Evolutionary conservation across 2,888 invertebrate species (phyloP), one percentile per base, ranked within the genome.

Genomic region (Drosophila pseudotakahashii): DNA sequence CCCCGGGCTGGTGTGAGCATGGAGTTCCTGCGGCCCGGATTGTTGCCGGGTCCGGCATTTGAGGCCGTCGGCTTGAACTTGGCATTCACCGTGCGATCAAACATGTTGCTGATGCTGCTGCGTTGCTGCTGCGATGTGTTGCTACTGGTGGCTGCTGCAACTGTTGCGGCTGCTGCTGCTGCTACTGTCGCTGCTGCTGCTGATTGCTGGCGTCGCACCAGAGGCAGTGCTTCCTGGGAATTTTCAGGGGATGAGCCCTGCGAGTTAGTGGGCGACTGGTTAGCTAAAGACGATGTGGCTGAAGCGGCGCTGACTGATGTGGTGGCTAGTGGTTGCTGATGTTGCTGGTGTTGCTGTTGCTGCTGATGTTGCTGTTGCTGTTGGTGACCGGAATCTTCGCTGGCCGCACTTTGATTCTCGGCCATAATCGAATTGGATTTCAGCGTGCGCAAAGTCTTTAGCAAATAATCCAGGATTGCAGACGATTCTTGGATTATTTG

Each of bases 401-500:
- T 91, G 72, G 91, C 91, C 71, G 91, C 91, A 71, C 91, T 91
- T 88, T 91, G 91, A 89, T 91, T 91, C 88, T 91, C 91, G 87
- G 91, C 91, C 91, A 91, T 91, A 88, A 90, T 91, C 90, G 91
- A 90, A 77, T 82, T 89, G 80, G 87, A 88, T 86, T 91, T 91
- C 74, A 90, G 89, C 78, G 91, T 89, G 51, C 90, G 91, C 75
- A 90, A 90, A 81, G 91, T 90, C 76, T 90, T 90, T 69, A 91
- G 89, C 86, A 90, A 82, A 89, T 90, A 91, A 90, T 90, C 91
- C 90, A 90, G 91, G 79, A 78, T 91, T 82, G 89, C 77, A 71
- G 72, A 64, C 79, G 77, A 78, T 80, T 73, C 69, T 74, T 75
- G 88, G 88, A 88, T 89, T 89, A 85, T 81, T 77, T 76, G 59